Evolutionary conservation across 2,888 invertebrate genomes (phyloP).

Genomic region (Mylabris sibirica): DNA sequence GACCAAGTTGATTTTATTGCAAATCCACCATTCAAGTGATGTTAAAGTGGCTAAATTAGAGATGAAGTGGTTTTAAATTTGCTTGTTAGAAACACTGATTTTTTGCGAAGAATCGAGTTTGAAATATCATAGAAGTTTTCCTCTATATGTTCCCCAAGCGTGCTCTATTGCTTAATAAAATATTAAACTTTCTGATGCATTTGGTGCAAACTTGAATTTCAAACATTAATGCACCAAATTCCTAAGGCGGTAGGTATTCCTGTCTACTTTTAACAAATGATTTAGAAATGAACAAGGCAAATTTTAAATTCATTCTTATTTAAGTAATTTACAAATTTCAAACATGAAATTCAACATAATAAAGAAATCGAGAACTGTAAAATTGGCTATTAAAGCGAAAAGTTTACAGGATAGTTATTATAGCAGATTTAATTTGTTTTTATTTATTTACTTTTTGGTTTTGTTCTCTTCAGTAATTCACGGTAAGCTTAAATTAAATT

Average conservation of each 20-base stretch:
- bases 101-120: neutral
- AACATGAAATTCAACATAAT: neutral
- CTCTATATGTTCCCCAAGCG: neutral
- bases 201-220: neutral
- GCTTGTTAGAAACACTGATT: neutral
- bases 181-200: slow-evolving; percentile 5
- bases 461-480: neutral
- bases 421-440: neutral
- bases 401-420: neutral
- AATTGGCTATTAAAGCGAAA: slow-evolving; percentile 1
- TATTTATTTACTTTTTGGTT: neutral
- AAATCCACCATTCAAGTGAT: too few species aligned
- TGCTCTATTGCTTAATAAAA: neutral
- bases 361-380: neutral
- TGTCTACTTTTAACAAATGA: neutral
- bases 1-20: too few species aligned
- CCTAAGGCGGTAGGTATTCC: neutral
- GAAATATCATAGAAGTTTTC: neutral
- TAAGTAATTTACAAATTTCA: neutral
- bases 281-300: neutral
- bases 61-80: too few species aligned
- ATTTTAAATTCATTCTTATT: neutral
- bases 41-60: too few species aligned
- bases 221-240: neutral
- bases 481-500: slow-evolving; percentile 5